Base-by-base conservation (phyloP, 2,888 invertebrate species). In the Leptopilina drosophilae region DNA sequence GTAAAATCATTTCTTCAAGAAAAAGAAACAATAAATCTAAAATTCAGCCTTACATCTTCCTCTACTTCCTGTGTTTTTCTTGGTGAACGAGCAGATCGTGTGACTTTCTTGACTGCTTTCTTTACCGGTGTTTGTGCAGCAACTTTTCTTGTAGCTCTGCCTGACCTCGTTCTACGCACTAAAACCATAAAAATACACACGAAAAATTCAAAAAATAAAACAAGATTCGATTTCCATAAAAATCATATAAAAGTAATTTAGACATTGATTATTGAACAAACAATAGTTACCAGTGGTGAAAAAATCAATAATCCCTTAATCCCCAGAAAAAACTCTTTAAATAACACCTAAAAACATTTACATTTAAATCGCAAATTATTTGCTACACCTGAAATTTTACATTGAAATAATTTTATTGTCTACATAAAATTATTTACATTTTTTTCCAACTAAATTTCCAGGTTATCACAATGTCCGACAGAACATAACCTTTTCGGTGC, bases 81-180 rank as follows among this genome's bases (percentile, higher is more conserved):
- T 15, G 87, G 84, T 1, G 86, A 87, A 67, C 88, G 85, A 33
- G 90, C 89, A 0, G 88, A 87, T 76, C 89, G 87, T 9, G 89
- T 87, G 33, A 88, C 80, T 76, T 90, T 91, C 81, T 90, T 91
- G 1, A 82, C 87, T 3, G 91, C 89, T 15, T 91, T 85, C 80
- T 90, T 91, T 80, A 89, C 91, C 4, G 87, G 86, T 6, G 88
- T 78, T 0, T 82, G 77, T 2, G 78, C 33, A 69, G 81, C 80
- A 8, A 79, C 82, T 49, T 87, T 80, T 59, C 90, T 90, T 6
- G 93, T 89, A 4, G 92, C 86, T 84, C 94, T 92, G 14, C 94
- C 93, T 1, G 94, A 94, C 75, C 94, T 93, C 20, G 94, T 94
- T 62, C 94, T 93, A 76, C 94, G 92, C 56, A 93, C 94, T 94